Evolutionary conservation across 2,888 invertebrate genomes (phyloP).

Genomic region (Polia nebulosa): DNA sequence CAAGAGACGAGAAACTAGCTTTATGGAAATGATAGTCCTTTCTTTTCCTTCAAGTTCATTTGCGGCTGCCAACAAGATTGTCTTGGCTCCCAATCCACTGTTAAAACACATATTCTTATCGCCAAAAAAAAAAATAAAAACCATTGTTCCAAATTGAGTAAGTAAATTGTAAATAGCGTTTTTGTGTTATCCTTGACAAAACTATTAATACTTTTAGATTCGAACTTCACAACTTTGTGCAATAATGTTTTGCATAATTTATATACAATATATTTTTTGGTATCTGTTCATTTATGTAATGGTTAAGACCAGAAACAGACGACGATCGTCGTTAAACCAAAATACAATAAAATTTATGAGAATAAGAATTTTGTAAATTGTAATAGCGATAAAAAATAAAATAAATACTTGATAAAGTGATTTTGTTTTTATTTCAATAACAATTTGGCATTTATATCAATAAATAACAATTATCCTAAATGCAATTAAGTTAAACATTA

Average conservation of each 20-base stretch:
- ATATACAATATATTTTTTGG: conserved; percentile 2
- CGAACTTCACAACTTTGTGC: conserved; percentile 16
- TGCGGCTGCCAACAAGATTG: neutral
- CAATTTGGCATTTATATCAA: conserved; percentile 71
- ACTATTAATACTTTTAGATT: conserved; percentile 9
- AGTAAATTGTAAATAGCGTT: conserved; percentile 13
- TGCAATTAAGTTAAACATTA: conserved; percentile 24
- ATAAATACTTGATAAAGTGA: conserved; percentile 54
- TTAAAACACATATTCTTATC: neutral
- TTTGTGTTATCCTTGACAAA: neutral
- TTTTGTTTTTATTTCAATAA: conserved; percentile 68
- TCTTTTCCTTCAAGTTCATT: neutral
- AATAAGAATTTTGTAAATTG: conserved; percentile 63
- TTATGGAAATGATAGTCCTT: neutral
- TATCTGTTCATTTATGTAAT: conserved; percentile 7
- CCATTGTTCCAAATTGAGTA: neutral
- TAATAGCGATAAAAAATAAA: conserved; percentile 64
- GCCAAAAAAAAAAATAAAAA: neutral
- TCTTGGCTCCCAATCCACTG: too few species aligned
- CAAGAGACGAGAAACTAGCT: neutral
- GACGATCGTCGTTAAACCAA: conserved; percentile 33
- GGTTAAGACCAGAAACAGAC: conserved; percentile 29
- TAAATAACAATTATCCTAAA: conserved; percentile 72
- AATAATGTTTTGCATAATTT: conserved; percentile 39
- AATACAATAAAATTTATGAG: conserved; percentile 39